These are phyloP conservation scores for Lepidochrysops patricia DNA, from an alignment of 2,888 invertebrate genomes.

Conservation along the genomic window DNA sequence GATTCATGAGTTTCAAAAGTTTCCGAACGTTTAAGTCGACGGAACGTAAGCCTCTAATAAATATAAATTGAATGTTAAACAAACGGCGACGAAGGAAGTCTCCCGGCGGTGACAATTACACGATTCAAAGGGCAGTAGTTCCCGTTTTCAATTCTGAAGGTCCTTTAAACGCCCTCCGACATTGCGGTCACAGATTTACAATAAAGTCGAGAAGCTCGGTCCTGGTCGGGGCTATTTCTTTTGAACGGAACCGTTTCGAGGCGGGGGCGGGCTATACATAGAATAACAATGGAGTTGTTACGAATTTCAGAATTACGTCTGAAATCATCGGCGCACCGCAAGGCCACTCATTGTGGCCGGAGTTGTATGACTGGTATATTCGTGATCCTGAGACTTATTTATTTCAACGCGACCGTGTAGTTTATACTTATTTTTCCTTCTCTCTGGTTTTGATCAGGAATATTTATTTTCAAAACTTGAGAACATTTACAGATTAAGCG, in stretches of 20 bases:
- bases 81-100: conserved; percentile 8
- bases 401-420: background rate
- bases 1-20: background rate
- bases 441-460: background rate
- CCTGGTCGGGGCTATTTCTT: conserved; percentile 44
- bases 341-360: conserved; percentile 26
- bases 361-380: conserved; percentile 16
- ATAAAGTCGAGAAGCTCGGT: conserved; percentile 49
- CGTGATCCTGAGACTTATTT: background rate
- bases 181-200: conserved; percentile 52
- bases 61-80: conserved; percentile 5
- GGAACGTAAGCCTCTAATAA: background rate
- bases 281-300: conserved; percentile 34
- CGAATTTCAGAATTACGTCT: conserved; percentile 29
- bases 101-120: conserved; percentile 19
- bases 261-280: conserved; percentile 16
- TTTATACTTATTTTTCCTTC: background rate
- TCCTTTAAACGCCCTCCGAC: conserved; percentile 28
- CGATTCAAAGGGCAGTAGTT: conserved; percentile 19
- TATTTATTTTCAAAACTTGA: too few relatives aligned
- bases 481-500: too few relatives aligned
- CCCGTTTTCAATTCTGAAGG: conserved; percentile 24
- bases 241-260: conserved; percentile 33
- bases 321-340: conserved; percentile 30
- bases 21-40: background rate